A percentile compares a stretch with the other conserved stretches of the same genome.
These are phyloP conservation scores for Saccopteryx leptura DNA, from an alignment of 2,113 vertebrate genomes.

Conservation along the genomic window DNA sequence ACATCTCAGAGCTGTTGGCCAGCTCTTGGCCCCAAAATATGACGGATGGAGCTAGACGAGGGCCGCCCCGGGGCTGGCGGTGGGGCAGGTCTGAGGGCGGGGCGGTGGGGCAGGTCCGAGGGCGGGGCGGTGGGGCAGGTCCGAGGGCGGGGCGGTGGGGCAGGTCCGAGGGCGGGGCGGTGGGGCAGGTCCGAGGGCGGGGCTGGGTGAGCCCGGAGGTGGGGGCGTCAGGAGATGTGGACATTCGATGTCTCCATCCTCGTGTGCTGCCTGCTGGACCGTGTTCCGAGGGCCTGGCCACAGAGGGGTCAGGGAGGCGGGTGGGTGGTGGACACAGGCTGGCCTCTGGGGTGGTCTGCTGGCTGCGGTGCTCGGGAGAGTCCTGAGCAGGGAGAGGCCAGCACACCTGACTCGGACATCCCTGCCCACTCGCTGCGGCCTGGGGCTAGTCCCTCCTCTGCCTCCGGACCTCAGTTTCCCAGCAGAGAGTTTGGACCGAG, in stretches of 20 bases:
- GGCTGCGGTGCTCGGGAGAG: not conserved
- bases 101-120: not conserved
- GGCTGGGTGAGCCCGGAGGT: not conserved
- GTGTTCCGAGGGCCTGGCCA: not conserved
- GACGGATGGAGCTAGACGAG: fast-evolving
- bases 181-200: not conserved
- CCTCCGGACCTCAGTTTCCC: not conserved
- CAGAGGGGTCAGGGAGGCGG: fast-evolving
- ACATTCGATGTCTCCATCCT: fast-evolving
- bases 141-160: not conserved
- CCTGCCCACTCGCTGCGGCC: not conserved
- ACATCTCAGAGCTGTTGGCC: fast-evolving
- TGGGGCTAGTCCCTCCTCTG: not conserved
- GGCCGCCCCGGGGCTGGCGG: fast-evolving
- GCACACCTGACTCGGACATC: fast-evolving
- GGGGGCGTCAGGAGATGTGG: not conserved
- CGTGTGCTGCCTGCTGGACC: fast-evolving
- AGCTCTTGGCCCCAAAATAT: fast-evolving
- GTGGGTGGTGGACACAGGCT: not conserved
- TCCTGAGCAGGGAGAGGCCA: not conserved
- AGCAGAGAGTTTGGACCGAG: not conserved
- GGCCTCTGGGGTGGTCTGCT: not conserved
- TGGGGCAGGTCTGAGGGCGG: not conserved
- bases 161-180: not conserved
- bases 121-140: not conserved